These are phyloP conservation scores for Elephas maximus DNA, from an alignment of 2,113 vertebrate genomes.

Conservation along the genomic window DNA sequence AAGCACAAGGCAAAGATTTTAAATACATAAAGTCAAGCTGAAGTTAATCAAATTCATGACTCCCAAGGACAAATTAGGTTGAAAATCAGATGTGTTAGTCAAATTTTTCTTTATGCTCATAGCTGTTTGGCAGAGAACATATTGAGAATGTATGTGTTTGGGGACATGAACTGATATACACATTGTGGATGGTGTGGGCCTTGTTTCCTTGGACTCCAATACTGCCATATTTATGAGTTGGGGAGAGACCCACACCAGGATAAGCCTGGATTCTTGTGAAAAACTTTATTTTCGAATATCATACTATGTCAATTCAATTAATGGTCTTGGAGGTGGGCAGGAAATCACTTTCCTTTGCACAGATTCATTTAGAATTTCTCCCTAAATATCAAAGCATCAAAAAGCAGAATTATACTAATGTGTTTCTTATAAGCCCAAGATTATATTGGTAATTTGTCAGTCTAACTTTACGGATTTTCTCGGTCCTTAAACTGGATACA, in stretches of 20 bases:
- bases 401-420: neutral
- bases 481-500: neutral
- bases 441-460: constrained; percentile 18
- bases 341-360: neutral
- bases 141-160: constrained; percentile 2
- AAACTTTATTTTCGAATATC: constrained; percentile 48
- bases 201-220: constrained; percentile 4
- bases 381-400: neutral
- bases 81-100: neutral
- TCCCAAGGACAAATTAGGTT: neutral
- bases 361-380: neutral
- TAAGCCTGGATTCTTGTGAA: neutral
- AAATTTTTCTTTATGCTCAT: neutral
- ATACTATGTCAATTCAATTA: neutral
- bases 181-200: neutral
- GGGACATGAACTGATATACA: neutral
- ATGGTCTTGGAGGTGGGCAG: neutral
- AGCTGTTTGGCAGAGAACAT: neutral
- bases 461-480: constrained; percentile 44
- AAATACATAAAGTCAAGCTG: neutral
- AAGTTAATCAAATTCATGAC: neutral
- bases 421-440: constrained; percentile 16
- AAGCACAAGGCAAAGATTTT: neutral
- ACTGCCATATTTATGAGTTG: neutral
- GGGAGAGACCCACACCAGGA: neutral